Conservation (phyloP, 2,888 invertebrate genomes). For the Melinopterus prodromus region DNA sequence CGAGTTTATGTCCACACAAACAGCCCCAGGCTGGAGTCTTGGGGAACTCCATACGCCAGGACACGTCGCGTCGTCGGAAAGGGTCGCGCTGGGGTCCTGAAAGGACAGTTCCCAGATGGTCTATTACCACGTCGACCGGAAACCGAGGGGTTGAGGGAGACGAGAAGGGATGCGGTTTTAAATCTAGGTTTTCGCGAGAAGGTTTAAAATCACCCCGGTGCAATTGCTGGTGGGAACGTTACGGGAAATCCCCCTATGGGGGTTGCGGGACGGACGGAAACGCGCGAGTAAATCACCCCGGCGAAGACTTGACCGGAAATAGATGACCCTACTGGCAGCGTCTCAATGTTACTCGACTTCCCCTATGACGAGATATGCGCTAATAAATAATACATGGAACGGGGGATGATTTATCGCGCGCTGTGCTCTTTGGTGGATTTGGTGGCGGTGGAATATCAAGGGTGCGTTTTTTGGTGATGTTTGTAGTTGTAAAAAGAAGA, state of each 20-base stretch:
- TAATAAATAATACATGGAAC: neutral
- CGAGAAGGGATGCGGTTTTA: neutral
- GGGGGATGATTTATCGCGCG: neutral
- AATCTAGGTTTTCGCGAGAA: neutral
- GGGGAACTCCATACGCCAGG: neutral
- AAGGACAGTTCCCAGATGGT: slow-evolving; percentile 4
- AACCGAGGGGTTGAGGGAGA: neutral
- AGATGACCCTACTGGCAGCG: neutral
- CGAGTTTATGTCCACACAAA: neutral
- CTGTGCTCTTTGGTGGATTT: no score
- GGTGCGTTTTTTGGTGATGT: no score
- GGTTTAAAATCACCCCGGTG: neutral
- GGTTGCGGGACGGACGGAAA: neutral
- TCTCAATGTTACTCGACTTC: neutral
- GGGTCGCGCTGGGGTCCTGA: neutral
- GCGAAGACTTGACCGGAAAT: neutral
- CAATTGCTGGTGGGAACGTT: neutral
- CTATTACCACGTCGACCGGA: neutral
- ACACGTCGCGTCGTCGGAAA: neutral
- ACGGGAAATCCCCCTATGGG: neutral
- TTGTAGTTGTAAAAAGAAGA: no score
- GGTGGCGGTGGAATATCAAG: no score
- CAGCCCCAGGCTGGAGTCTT: neutral
- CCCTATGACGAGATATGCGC: neutral
- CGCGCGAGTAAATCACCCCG: neutral